Percentiles rank a stretch among this genome's conserved stretches.
Evolutionary conservation across 2,113 vertebrate genomes (phyloP).

Genomic region (Hippolais icterina): DNA sequence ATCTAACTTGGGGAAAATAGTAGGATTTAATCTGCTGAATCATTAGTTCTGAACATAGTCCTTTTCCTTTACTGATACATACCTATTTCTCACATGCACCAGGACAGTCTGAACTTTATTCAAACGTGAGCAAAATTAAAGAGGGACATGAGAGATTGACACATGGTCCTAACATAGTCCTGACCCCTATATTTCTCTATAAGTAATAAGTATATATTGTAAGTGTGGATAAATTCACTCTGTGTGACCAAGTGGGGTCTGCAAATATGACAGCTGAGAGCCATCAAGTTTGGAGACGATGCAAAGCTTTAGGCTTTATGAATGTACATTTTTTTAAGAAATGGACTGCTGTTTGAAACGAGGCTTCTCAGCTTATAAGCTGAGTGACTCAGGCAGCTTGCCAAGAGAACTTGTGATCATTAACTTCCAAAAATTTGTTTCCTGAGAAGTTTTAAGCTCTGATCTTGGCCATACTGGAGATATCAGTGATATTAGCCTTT

Average conservation of each 20-base stretch:
- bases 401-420: neutral
- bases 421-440: neutral
- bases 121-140: neutral
- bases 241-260: neutral
- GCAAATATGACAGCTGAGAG: neutral
- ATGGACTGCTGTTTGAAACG: neutral
- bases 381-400: neutral
- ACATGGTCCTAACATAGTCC: neutral
- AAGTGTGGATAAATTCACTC: neutral
- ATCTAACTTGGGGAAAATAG: neutral
- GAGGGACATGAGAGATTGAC: neutral
- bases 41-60: neutral
- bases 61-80: neutral
- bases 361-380: neutral
- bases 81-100: neutral
- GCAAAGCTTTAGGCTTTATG: neutral
- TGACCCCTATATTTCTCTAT: neutral
- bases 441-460: neutral
- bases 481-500: neutral
- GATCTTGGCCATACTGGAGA: neutral
- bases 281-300: neutral
- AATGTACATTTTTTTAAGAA: neutral
- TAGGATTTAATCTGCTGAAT: neutral
- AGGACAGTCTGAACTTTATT: neutral
- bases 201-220: neutral